A percentile compares a stretch with the other conserved stretches of the same genome.
Conservation (phyloP, 2,797 vertebrate species). For the Leptoclinus maculatus region DNA sequence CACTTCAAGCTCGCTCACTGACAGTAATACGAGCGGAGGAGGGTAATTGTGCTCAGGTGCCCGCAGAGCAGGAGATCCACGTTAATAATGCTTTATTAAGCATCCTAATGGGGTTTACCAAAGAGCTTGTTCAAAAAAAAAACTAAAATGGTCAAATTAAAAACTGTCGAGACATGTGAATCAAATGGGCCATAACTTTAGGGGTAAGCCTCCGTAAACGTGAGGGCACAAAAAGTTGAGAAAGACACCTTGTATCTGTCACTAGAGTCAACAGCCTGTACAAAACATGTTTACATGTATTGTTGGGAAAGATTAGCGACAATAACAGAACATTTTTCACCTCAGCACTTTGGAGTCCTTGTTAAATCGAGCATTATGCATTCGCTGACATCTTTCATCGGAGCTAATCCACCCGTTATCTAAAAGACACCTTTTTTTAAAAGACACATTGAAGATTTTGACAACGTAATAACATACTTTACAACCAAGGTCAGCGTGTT, state of each 20-base stretch:
- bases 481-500: background rate
- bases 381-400: conserved; percentile 23
- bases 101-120: conserved; percentile 42
- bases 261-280: conserved; percentile 35
- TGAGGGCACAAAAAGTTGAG: conserved; percentile 32
- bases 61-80: conserved; percentile 29
- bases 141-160: conserved; percentile 30
- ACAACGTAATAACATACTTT: background rate
- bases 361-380: conserved; percentile 17
- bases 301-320: conserved; percentile 28
- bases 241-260: conserved; percentile 42
- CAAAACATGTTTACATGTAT: conserved; percentile 21
- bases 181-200: conserved; percentile 47
- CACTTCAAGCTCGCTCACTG: conserved; percentile 28
- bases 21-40: conserved; percentile 22
- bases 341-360: conserved; percentile 26
- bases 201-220: conserved; percentile 44
- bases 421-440: conserved; percentile 7
- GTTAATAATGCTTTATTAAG: conserved; percentile 61
- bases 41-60: conserved; percentile 29
- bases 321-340: conserved; percentile 22
- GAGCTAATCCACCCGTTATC: conserved; percentile 20
- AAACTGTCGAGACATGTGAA: conserved; percentile 37
- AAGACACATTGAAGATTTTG: conserved; percentile 1
- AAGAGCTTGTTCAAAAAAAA: conserved; percentile 2